Percentiles rank a stretch among this genome's conserved stretches.
Conservation (phyloP, 2,888 invertebrate species). For the Cryptophagus acutangulus region DNA sequence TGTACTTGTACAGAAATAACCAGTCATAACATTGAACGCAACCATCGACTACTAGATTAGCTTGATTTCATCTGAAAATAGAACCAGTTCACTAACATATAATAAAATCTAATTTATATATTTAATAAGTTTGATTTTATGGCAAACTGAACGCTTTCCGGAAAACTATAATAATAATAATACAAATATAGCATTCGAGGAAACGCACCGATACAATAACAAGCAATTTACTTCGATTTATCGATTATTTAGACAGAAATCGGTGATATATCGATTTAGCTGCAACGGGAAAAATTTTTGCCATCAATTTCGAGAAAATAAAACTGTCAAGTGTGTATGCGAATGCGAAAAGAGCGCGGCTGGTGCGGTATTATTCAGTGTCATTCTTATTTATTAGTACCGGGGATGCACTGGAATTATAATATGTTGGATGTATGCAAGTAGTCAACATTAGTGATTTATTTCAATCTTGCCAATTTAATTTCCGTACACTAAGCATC, state of each 20-base stretch:
- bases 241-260: no score
- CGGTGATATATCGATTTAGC: no score
- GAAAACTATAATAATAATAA: no score
- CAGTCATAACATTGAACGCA: conserved; percentile 6
- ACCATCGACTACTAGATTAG: conserved; percentile 5
- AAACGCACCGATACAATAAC: no score
- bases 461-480: background rate
- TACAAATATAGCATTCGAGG: no score
- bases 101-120: no score
- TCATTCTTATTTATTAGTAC: conserved; percentile 24
- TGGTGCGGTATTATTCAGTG: conserved; percentile 23
- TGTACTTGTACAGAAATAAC: conserved; percentile 7
- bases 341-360: conserved; percentile 12
- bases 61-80: conserved; percentile 9
- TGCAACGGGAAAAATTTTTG: no score
- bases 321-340: conserved; percentile 13
- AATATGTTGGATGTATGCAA: background rate
- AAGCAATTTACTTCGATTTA: no score
- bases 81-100: no score
- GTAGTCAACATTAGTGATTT: background rate
- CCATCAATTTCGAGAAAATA: conserved; percentile 12
- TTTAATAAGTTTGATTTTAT: no score
- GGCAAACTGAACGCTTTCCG: no score
- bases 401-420: conserved; percentile 9
- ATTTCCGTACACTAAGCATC: background rate